A percentile compares a stretch with the other conserved stretches of the same genome.
Conservation (phyloP, 1,140 invertebrate species). For the Cherax quadricarinatus region DNA sequence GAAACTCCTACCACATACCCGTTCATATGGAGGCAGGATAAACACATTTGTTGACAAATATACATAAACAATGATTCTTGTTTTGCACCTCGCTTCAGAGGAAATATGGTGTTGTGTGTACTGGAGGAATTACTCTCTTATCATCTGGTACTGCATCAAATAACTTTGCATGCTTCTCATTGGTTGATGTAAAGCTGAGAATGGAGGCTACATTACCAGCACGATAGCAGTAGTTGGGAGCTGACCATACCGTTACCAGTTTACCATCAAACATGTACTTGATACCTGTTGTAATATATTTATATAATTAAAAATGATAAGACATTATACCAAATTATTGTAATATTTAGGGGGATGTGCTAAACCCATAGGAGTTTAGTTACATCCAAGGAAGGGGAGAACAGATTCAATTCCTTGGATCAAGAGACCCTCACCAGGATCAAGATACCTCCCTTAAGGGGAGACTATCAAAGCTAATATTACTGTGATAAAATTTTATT, state of each 20-base stretch:
- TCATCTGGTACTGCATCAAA: constrained; percentile 96
- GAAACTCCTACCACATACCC: constrained; percentile 58
- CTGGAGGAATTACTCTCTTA: constrained; percentile 92
- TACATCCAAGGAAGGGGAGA: too few relatives aligned
- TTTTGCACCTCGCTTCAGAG: constrained; percentile 80
- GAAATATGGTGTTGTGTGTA: constrained; percentile 97
- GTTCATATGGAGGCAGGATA: constrained; percentile 54
- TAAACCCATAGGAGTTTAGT: too few relatives aligned
- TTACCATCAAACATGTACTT: constrained; percentile 98
- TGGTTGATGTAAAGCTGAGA: constrained; percentile 87
- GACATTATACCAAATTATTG: neutral
- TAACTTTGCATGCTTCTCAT: constrained; percentile 88
- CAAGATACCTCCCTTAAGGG: too few relatives aligned
- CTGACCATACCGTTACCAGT: constrained; percentile 97
- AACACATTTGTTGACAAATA: constrained; percentile 45
- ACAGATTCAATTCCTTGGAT: too few relatives aligned
- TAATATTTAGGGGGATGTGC: too few relatives aligned
- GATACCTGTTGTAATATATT: constrained; percentile 82
- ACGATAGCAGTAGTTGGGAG: constrained; percentile 97
- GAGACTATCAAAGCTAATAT: too few relatives aligned
- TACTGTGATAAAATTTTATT: too few relatives aligned
- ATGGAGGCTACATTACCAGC: constrained; percentile 97
- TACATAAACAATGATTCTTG: constrained; percentile 32
- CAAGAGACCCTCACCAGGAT: too few relatives aligned
- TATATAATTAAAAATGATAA: neutral